Percentiles rank a stretch among this genome's conserved stretches.
Evolutionary conservation across 2,888 invertebrate genomes (phyloP).

Genomic region (Agonopterix alstromeriana): DNA sequence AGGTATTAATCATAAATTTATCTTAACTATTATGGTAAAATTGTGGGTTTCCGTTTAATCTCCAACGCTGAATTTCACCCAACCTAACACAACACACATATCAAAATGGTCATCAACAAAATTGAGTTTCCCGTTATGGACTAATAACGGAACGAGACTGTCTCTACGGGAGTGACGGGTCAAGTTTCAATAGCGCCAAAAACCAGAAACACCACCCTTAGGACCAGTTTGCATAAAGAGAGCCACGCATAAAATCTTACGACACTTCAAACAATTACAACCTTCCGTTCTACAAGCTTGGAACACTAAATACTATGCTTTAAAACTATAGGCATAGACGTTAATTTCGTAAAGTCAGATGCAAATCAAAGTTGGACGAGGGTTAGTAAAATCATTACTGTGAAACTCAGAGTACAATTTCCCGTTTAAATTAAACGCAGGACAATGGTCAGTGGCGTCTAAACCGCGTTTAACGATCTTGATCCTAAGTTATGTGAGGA

Average conservation of each 20-base stretch:
- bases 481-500: conserved; percentile 74
- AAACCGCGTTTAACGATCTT: conserved; percentile 55
- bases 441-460: conserved; percentile 69
- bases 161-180: conserved; percentile 38
- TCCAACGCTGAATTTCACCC: conserved; percentile 1
- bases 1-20: too few species aligned
- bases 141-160: conserved; percentile 36
- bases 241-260: conserved; percentile 70
- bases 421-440: conserved; percentile 72
- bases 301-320: accelerated
- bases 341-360: not conserved
- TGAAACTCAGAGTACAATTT: conserved; percentile 29
- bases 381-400: conserved; percentile 63
- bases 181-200: conserved; percentile 66
- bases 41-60: not conserved
- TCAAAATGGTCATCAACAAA: conserved; percentile 28
- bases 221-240: conserved; percentile 70
- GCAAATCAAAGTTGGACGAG: conserved; percentile 23
- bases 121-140: conserved; percentile 33
- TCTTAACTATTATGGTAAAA: too few species aligned
- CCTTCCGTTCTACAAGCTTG: conserved; percentile 1
- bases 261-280: conserved; percentile 39
- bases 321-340: conserved; percentile 11
- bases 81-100: conserved; percentile 11
- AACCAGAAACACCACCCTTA: conserved; percentile 65